Evolutionary conservation across 35 echinoderm and acorn worm species (phyloP).

Genomic region (Patiria miniata): DNA sequence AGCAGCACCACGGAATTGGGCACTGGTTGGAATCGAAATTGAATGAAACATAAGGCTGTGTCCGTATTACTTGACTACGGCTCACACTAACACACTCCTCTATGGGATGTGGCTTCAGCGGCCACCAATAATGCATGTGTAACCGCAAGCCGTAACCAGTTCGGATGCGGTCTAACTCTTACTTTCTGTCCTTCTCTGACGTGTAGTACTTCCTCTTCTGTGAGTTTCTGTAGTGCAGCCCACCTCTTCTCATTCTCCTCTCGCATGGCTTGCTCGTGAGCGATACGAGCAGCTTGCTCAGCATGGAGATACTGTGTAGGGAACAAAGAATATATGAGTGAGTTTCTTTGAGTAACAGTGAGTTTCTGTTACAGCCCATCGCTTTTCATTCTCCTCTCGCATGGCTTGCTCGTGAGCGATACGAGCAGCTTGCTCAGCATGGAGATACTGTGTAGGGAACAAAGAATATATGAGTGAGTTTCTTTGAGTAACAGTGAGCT

Average conservation of each 20-base stretch:
- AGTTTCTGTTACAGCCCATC: constrained; percentile 95
- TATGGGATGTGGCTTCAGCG: too few species aligned
- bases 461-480: not conserved
- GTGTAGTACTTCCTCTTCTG: constrained; percentile 93
- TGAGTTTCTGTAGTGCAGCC: constrained; percentile 93
- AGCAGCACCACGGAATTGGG: too few species aligned
- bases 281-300: constrained; percentile 92
- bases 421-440: constrained; percentile 95
- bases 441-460: constrained; percentile 64
- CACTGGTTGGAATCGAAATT: too few species aligned
- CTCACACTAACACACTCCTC: too few species aligned
- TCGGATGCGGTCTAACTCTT: too few species aligned
- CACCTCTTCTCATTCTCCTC: constrained; percentile 98
- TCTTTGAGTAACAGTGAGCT: too few species aligned
- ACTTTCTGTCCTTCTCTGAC: constrained; percentile 97
- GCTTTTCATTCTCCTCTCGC: constrained; percentile 97
- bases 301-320: constrained; percentile 80
- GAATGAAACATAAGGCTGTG: too few species aligned
- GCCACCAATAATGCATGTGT: too few species aligned
- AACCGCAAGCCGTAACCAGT: too few species aligned
- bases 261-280: constrained; percentile 95
- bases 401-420: constrained; percentile 96
- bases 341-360: too few species aligned
- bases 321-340: constrained; percentile 10
- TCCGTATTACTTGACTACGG: too few species aligned